Evolutionary conservation across 2,797 vertebrate species (phyloP).

Genomic region (Aplochiton taeniatus): DNA sequence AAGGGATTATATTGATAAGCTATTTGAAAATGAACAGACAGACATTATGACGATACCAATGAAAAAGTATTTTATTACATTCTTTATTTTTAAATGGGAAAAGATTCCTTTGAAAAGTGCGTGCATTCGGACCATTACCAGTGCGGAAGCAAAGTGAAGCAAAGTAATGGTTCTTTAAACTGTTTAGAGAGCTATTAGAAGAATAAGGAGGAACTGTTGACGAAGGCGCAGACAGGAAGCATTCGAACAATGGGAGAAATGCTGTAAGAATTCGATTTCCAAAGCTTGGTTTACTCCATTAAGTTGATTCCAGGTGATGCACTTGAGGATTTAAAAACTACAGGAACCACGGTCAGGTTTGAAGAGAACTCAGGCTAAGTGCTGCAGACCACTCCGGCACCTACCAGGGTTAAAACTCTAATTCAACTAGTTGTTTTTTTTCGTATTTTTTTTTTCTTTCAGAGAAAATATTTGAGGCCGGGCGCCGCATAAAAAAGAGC

Average conservation of each 20-base stretch:
- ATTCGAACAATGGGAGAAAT: constrained; percentile 64
- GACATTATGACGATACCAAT: constrained; percentile 28
- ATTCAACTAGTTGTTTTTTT: constrained; percentile 11
- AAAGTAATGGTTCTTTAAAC: constrained; percentile 75
- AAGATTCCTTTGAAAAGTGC: constrained; percentile 42
- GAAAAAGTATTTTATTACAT: constrained; percentile 54
- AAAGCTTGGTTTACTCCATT: constrained; percentile 63
- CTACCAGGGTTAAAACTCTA: constrained; percentile 29
- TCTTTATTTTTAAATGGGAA: constrained; percentile 28
- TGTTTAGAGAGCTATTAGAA: constrained; percentile 74
- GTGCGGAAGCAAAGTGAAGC: constrained; percentile 56
- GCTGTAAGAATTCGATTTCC: constrained; percentile 70
- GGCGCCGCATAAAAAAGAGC: constrained; percentile 24
- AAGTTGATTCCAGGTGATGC: constrained; percentile 53
- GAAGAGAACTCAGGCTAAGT: constrained; percentile 46
- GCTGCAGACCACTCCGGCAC: constrained; percentile 50
- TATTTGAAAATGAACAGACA: constrained; percentile 12
- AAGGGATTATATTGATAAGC: no score
- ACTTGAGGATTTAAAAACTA: constrained; percentile 36
- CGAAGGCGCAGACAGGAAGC: constrained; percentile 55
- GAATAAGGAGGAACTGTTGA: constrained; percentile 49
- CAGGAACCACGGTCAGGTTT: constrained; percentile 38
- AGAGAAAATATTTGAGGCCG: constrained; percentile 28
- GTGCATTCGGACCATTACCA: constrained; percentile 64
- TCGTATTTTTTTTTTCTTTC: constrained; percentile 40